Conservation (phyloP, 2,797 vertebrate species). For the Acanthurus lineatus region DNA sequence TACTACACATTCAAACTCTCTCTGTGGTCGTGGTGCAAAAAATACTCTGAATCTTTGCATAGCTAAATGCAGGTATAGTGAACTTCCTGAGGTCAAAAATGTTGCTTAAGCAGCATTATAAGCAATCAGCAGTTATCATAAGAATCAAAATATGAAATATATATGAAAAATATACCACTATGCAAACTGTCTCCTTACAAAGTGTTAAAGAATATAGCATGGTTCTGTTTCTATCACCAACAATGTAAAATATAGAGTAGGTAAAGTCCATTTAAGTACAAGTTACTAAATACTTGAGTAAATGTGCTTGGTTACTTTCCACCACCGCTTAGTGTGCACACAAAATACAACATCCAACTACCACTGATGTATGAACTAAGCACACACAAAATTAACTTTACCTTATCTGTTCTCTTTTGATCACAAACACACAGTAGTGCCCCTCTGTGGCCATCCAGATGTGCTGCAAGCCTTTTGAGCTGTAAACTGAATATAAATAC, state of each 20-base stretch:
- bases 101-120: too few relatives aligned
- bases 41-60: too few relatives aligned
- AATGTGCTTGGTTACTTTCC: neutral
- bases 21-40: neutral
- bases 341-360: neutral
- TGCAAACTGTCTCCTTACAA: too few relatives aligned
- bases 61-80: too few relatives aligned
- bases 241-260: too few relatives aligned
- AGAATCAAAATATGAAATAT: too few relatives aligned
- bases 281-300: neutral
- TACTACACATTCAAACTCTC: neutral
- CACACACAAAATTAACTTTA: neutral
- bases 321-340: neutral
- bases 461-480: neutral
- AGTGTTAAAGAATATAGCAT: too few relatives aligned
- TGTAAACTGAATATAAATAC: neutral
- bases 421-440: neutral
- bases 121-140: too few relatives aligned
- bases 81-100: too few relatives aligned
- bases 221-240: too few relatives aligned
- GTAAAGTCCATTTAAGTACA: too few relatives aligned
- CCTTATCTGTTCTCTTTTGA: neutral
- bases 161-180: too few relatives aligned
- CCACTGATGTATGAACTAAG: neutral
- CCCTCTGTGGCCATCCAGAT: slow-evolving; percentile 19